Percentiles rank a stretch among this genome's conserved stretches.
These are phyloP conservation scores for Podargus strigoides DNA, from an alignment of 2,797 vertebrate species.

Conservation along the genomic window DNA sequence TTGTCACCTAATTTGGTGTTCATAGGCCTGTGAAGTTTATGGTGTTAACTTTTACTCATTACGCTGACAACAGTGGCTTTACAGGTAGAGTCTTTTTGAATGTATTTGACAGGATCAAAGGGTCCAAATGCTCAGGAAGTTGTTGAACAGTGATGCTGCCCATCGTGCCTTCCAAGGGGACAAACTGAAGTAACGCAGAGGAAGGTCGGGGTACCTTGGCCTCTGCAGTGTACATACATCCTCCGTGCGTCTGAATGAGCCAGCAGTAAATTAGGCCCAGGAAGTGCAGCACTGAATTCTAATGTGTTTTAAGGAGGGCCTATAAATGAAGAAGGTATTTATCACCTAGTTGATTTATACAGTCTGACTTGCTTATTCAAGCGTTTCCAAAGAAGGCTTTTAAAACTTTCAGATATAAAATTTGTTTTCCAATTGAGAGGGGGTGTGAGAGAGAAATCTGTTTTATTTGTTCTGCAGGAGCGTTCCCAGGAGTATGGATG, in stretches of 20 bases:
- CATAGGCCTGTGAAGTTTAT: slow-evolving; percentile 14
- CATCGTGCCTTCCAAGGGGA: background rate
- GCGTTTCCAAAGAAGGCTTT: background rate
- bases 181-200: background rate
- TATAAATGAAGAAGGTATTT: background rate
- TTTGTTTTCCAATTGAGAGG: background rate
- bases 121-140: slow-evolving; percentile 54
- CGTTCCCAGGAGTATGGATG: background rate
- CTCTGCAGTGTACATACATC: background rate
- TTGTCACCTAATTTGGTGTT: slow-evolving; percentile 1
- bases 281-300: rapidly evolving
- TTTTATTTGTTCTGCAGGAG: background rate
- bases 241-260: background rate
- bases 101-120: slow-evolving; percentile 23
- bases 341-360: background rate
- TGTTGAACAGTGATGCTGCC: background rate
- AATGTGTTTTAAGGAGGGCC: background rate
- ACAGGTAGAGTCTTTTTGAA: background rate
- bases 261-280: background rate
- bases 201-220: background rate
- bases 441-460: background rate
- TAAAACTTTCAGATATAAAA: background rate
- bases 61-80: background rate
- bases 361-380: background rate
- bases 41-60: slow-evolving; percentile 4